phyloP scores from a whole-genome alignment of 2,888 invertebrate genomes.

The Caenorhabditis auriculariae region DNA sequence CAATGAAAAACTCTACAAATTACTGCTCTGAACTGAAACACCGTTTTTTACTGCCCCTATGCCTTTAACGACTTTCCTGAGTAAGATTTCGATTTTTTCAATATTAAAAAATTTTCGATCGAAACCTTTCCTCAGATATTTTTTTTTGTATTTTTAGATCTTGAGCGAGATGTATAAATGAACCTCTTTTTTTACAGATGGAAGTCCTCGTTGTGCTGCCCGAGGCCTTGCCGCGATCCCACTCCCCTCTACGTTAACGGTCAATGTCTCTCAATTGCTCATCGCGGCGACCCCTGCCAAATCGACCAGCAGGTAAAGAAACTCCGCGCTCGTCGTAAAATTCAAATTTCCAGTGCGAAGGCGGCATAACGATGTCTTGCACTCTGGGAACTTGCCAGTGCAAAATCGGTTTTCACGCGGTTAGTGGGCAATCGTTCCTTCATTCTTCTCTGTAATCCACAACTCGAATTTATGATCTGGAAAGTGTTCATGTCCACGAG shows the following conservation, averaged over 20 bases:
- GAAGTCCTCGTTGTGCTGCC: conserved; percentile 62
- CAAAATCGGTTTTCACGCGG: conserved; percentile 54
- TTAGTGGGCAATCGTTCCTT: no score
- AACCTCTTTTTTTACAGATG: conserved; percentile 41
- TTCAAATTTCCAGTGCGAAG: conserved; percentile 57
- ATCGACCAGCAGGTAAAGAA: conserved; percentile 54
- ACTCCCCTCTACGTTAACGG: conserved; percentile 62
- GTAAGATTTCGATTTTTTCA: background rate
- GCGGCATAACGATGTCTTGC: conserved; percentile 61
- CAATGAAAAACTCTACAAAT: no score
- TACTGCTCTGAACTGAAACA: no score
- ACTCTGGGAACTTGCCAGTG: conserved; percentile 54
- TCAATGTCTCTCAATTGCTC: conserved; percentile 61
- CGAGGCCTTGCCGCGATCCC: conserved; percentile 62
- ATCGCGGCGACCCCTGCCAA: conserved; percentile 61
- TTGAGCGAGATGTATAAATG: conserved; percentile 3
- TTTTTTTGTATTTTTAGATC: background rate
- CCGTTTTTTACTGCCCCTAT: no score
- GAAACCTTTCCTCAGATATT: background rate
- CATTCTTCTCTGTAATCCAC: no score
- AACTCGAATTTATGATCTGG: no score
- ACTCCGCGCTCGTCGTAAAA: background rate
- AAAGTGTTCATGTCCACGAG: no score
- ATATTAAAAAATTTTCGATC: background rate
- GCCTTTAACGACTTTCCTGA: no score